Base-by-base conservation (phyloP, 1,140 invertebrate species). In the Helicoverpa zea region DNA sequence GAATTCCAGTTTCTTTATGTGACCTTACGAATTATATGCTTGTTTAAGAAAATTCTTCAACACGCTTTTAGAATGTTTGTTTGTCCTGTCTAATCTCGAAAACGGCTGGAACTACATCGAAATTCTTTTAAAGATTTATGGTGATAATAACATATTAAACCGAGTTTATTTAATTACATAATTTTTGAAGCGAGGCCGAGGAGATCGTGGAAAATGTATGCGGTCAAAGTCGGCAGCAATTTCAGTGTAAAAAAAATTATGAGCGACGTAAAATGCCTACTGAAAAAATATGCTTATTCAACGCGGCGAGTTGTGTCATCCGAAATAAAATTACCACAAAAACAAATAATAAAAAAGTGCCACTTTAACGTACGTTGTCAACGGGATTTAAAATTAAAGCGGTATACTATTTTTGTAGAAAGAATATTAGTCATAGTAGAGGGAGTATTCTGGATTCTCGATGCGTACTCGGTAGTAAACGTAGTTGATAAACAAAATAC, bases 291-390 rank as follows among this genome's bases (percentile, higher is more conserved):
- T n/a, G 30, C n/a, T 29, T 49, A 49, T 51, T 49, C 3, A 23
- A 11, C 16, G 51, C 16, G 23, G 13, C 18, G 18, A 3, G 43
- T 49, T 16, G 47, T 29, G 66, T 54, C 64, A 52, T 12, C 11
- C 11, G 43, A 66, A 66, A 49, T 52, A 52, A 68, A 70, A 70
- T 23, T 29, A 70, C 49, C 49, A 54, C 66, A 52, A 70, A 70
- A 70, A 70, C 49, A 70, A 70, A 70, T 54, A 70, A 70, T 70
- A 70, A 70, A 70, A 43, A 54, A 52, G 66, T 52, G 52, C 9
- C 49, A 14, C 52, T 70, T 70, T 52, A 52, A 52, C 49, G 29
- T 13, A 43, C 18, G 66, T 70, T 70, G 66, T 70, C 49, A 70
- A 70, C 66, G 66, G 14, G 49, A 52, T 66, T 66, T 66, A 66